Percentiles rank a stretch among this genome's conserved stretches.
These are phyloP conservation scores for Acanthosepion pharaonis DNA, from an alignment of 2,888 invertebrate genomes.

Conservation along the genomic window DNA sequence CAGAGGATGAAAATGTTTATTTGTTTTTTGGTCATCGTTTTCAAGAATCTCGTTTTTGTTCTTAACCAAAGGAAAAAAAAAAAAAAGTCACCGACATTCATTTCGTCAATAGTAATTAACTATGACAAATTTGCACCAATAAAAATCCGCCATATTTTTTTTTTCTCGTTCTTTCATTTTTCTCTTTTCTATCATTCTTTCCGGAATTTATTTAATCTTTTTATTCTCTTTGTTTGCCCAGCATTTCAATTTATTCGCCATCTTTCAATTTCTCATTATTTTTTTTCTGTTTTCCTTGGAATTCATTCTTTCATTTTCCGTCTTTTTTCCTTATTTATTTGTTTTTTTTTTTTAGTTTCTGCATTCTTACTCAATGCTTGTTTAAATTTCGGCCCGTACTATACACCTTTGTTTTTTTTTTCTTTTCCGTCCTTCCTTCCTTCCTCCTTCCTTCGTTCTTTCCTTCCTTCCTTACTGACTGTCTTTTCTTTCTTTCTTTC, in stretches of 20 bases:
- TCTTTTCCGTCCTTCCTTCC: neutral
- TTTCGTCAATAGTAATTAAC: neutral
- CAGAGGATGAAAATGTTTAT: neutral
- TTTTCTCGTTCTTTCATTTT: neutral
- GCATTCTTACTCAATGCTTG: neutral
- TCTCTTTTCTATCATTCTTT: neutral
- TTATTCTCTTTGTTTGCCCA: neutral
- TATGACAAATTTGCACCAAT: neutral
- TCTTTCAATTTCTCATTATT: no score
- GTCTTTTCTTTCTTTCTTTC: neutral
- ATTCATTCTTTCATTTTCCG: no score
- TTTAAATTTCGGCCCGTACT: neutral
- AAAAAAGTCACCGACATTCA: neutral
- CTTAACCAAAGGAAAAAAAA: no score
- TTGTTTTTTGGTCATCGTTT: neutral
- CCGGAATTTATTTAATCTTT: neutral
- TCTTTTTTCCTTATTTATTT: no score
- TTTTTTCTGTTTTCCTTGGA: no score
- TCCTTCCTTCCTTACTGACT: neutral
- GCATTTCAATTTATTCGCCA: neutral
- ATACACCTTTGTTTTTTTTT: neutral
- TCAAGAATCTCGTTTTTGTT: neutral
- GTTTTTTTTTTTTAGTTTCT: neutral
- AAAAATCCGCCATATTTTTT: neutral
- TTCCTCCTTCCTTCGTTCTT: neutral